Conservation (phyloP, 2,797 vertebrate species). For the Tinamus major region DNA sequence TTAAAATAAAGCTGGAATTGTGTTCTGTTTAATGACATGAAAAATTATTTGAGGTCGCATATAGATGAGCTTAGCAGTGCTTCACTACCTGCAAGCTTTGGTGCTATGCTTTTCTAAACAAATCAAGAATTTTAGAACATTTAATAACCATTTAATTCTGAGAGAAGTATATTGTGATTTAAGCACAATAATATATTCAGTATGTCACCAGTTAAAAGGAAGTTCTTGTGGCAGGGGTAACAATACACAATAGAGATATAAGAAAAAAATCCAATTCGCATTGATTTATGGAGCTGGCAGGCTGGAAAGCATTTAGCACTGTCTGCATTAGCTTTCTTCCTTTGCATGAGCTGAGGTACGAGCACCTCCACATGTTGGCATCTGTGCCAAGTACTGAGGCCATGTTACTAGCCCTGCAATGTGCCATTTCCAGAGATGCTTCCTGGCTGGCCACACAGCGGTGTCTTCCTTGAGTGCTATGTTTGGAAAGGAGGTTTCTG, state of each 20-base stretch:
- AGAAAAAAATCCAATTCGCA: background rate
- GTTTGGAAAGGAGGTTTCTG: slow-evolving; percentile 68
- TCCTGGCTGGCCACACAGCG: background rate
- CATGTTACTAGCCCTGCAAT: background rate
- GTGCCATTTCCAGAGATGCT: slow-evolving; percentile 29
- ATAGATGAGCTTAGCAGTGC: slow-evolving; percentile 71
- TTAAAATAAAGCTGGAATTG: slow-evolving; percentile 78
- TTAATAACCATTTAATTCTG: slow-evolving; percentile 79
- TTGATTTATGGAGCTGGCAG: slow-evolving; percentile 48
- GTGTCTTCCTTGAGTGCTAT: slow-evolving; percentile 24
- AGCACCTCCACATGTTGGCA: slow-evolving; percentile 2
- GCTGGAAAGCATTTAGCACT: slow-evolving; percentile 34
- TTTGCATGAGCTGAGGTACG: slow-evolving; percentile 19
- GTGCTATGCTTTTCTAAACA: slow-evolving; percentile 59
- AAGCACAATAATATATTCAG: slow-evolving; percentile 59
- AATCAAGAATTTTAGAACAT: slow-evolving; percentile 71
- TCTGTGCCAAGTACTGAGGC: slow-evolving; percentile 30
- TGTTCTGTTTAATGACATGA: slow-evolving; percentile 82
- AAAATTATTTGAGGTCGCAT: slow-evolving; percentile 80
- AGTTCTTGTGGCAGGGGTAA: background rate
- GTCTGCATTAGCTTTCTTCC: slow-evolving; percentile 30
- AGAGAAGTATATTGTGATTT: slow-evolving; percentile 55
- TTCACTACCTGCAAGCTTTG: slow-evolving; percentile 70
- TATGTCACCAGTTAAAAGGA: slow-evolving; percentile 46
- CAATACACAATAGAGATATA: background rate